Evolutionary conservation across 2,888 invertebrate genomes (phyloP), one percentile per base, ranked within the genome.

Genomic region (Eudasyphora cyanicolor): DNA sequence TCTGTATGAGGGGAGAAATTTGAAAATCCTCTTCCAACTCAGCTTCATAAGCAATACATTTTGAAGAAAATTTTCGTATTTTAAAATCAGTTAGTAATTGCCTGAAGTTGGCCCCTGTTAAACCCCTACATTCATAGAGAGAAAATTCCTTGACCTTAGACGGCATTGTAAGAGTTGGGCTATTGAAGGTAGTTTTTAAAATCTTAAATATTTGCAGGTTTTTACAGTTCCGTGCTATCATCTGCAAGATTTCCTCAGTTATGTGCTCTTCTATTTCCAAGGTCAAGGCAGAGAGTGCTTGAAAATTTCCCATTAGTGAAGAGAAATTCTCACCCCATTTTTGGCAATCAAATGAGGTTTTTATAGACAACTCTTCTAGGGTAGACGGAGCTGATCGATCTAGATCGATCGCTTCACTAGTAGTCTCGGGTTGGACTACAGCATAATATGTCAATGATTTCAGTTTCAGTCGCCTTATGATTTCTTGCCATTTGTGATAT

Each of bases 1-100:
- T 57, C 27, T 57, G 24, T 21, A 57, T 2, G 0, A 14, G 2
- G 0, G 57, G 27, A 3, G 57, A 57, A 12, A 57, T 12, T 1
- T 10, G 24, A 67, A 82, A 79, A 35, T 79, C 70, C 12, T 79
- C 78, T 17, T 79, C 70, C 21, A 82, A 79, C 12, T 75, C 4
- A 0, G 78, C 82, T 10, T 70, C 45, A 27, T 79, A 79, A 57
- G 54, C 75, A 0, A 75, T 82, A 12, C 10, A 21, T 19, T 62
- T 57, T 2, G 82, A 82, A 2, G 60, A 60, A 38, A 67, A 82
- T 14, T 73, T 69, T 4, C n/a, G 4, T 17, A 79, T 42, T 0
- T 21, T 29, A 5, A 38, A 12, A 42, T 67, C 38, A 2, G 71
- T 79, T 17, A 79, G 49, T 10, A 79, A 42, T 2, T 82, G 51